Evolutionary conservation across 35 echinoderm and acorn worm genomes (phyloP), one percentile per base, ranked within the genome.

Genomic region (Apostichopus californicus): DNA sequence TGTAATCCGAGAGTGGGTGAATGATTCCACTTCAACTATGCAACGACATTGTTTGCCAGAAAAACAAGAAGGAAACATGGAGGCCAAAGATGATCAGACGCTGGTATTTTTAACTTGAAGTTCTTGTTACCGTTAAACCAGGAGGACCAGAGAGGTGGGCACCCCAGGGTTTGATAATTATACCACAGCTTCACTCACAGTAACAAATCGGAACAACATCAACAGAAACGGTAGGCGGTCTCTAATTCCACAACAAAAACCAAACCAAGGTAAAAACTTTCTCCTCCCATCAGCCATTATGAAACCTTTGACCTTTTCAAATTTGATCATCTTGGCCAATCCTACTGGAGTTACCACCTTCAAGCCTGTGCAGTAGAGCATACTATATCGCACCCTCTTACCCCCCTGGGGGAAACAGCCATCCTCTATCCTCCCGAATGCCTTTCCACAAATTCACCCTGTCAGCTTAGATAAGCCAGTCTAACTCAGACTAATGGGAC

Each of bases 401-500:
- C 68, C 86, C 86, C 86, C 86, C 72, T 13, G 63, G 86, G 68
- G 63, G 86, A 8, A 18, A 18, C 46, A 24, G 54, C 68, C 86
- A 68, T 89, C 24, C 20, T 28, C 86, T 89, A 24, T 75, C 71
- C 59, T 26, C 21, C 60, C 46, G 54, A 89, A 89, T 68, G 54
- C 61, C 46, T 89, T 25, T 73, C 9, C 53, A 46, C 18, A 91
- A 91, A 91, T 91, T 57, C 46, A 28, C 58, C 12, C 89, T 91
- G 89, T 91, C 89, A 91, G 28, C 72, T 91, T 68, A 57, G 77
- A 91, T 91, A 91, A 91, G 89, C 59, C 55, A 26, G 52, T 68
- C 73, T 91, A 78, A 79, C 72, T 91, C 72, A 91, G 54, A 56
- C 77, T 91, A 91, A 91, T 91, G 89, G 72, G 89, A 77, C 89